Conservation (phyloP, 2,113 vertebrate species). For the Gobio gobio region DNA sequence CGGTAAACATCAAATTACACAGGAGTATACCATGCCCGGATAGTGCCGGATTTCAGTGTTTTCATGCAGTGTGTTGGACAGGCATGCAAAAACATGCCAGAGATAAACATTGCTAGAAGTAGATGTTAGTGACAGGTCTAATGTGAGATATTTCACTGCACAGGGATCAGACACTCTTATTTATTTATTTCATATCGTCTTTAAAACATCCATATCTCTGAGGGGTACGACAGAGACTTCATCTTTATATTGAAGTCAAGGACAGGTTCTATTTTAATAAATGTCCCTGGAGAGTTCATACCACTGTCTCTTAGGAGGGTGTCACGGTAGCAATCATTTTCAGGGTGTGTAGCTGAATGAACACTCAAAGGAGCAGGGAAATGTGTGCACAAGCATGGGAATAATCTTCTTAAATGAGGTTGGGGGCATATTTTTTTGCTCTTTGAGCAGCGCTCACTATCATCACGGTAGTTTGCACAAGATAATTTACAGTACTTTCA, state of each 20-base stretch:
- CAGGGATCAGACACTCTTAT: neutral
- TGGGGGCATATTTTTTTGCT: slow-evolving; percentile 23
- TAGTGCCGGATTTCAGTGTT: too few relatives aligned
- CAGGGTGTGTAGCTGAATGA: neutral
- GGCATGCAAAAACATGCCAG: neutral
- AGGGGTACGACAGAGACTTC: neutral
- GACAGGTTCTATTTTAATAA: slow-evolving; percentile 32
- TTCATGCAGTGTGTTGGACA: too few relatives aligned
- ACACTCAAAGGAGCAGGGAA: neutral
- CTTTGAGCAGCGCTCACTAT: neutral
- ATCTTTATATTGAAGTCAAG: slow-evolving; percentile 32
- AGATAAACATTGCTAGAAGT: slow-evolving; percentile 1
- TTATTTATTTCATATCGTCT: neutral
- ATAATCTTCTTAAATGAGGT: neutral
- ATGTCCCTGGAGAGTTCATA: slow-evolving; percentile 19
- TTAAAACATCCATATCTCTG: slow-evolving; percentile 1
- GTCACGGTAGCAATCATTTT: neutral
- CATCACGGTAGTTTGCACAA: slow-evolving; percentile 15
- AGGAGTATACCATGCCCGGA: too few relatives aligned
- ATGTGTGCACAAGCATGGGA: neutral
- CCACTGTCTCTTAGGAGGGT: neutral
- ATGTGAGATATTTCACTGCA: neutral
- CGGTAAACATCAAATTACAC: too few relatives aligned
- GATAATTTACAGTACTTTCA: neutral
- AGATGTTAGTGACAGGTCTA: neutral